phyloP scores from a whole-genome alignment of 2,797 vertebrate species.

The Pseudochirops corinnae region DNA sequence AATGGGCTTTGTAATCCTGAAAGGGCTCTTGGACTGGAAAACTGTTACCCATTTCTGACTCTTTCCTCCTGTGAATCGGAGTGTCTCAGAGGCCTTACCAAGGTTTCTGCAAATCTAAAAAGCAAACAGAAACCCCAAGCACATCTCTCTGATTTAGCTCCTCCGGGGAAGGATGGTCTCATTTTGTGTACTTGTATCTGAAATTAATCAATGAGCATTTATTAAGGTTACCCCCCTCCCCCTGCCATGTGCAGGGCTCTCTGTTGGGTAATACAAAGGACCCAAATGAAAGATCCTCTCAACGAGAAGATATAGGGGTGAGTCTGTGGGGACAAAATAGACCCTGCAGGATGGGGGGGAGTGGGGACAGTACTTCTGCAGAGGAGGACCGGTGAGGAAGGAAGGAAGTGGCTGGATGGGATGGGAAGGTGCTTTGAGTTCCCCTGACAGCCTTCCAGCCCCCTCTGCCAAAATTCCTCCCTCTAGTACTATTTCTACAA shows the following conservation, averaged over 20 bases:
- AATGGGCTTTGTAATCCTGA: not conserved
- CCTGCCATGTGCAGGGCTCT: not conserved
- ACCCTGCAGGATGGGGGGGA: not conserved
- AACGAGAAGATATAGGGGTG: not conserved
- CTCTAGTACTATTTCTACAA: not conserved
- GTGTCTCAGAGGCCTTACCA: not conserved
- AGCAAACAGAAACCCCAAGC: not conserved
- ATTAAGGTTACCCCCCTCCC: not conserved
- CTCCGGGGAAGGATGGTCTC: not conserved
- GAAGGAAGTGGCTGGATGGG: not conserved
- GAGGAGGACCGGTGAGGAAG: not conserved
- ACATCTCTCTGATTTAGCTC: not conserved
- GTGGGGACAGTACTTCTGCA: not conserved
- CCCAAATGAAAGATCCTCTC: not conserved
- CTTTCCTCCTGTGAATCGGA: not conserved
- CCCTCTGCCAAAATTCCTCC: not conserved
- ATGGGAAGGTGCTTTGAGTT: not conserved
- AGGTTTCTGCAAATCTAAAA: not conserved
- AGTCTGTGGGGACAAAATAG: not conserved
- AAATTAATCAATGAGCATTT: not conserved
- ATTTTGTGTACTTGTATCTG: not conserved
- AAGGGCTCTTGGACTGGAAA: not conserved
- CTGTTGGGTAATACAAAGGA: not conserved
- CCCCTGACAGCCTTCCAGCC: not conserved
- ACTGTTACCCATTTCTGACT: not conserved